phyloP scores from a whole-genome alignment of 2,888 invertebrate genomes.

The Macropis europaea region DNA sequence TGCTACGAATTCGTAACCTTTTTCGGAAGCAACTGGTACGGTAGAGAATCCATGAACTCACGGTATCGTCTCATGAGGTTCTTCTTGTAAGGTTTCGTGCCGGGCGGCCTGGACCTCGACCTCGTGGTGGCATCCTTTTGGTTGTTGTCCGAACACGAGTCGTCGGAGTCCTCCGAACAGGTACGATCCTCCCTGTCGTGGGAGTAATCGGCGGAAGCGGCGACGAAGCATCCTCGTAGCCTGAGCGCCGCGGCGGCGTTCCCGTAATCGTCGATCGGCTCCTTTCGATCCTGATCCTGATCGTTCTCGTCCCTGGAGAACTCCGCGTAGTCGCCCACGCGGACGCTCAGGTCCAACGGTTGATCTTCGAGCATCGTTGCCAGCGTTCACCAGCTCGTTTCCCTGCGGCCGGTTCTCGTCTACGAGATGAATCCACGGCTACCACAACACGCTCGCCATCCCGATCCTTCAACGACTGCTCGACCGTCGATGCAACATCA shows the following conservation, averaged over 20 bases:
- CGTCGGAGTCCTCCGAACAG: slow-evolving; percentile 91
- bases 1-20: too few species aligned
- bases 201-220: slow-evolving; percentile 69
- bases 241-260: slow-evolving; percentile 81
- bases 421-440: slow-evolving; percentile 25
- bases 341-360: slow-evolving; percentile 90
- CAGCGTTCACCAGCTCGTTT: background rate
- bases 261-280: slow-evolving; percentile 69
- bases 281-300: slow-evolving; percentile 70
- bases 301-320: slow-evolving; percentile 77
- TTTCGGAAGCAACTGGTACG: too few species aligned
- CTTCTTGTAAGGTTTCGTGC: slow-evolving; percentile 90
- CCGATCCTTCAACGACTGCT: slow-evolving; percentile 23
- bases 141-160: slow-evolving; percentile 86
- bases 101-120: slow-evolving; percentile 80
- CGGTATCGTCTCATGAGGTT: slow-evolving; percentile 96
- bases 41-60: too few species aligned
- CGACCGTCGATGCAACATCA: slow-evolving; percentile 37
- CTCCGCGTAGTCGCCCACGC: slow-evolving; percentile 77
- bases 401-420: slow-evolving; percentile 3
- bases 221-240: slow-evolving; percentile 67
- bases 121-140: slow-evolving; percentile 81
- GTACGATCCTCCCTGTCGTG: slow-evolving; percentile 80
- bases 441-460: slow-evolving; percentile 57
- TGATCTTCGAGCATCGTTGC: slow-evolving; percentile 82